Evolutionary conservation across 1,140 invertebrate species (phyloP), one percentile per base, ranked within the genome.

Genomic region (Ladona fulva): DNA sequence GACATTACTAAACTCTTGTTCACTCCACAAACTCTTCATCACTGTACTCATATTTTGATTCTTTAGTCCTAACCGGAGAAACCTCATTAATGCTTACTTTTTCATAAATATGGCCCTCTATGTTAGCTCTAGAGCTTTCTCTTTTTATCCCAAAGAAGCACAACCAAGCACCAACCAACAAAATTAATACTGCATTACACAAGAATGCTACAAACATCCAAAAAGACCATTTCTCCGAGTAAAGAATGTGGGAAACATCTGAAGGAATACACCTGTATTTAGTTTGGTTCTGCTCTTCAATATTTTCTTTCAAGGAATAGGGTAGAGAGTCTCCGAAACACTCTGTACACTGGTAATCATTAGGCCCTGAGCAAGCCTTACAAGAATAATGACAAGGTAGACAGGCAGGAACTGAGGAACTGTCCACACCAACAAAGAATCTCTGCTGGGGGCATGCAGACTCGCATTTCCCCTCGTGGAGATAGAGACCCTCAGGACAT

Each of bases 301-400:
- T 37, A 37, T 37, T 37, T 37, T 37, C 3, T 37, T 37, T 74
- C 22, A 25, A 74, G 24, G 75, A 76, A 14, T 81, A 80, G 25
- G 88, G 79, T 74, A 82, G 79, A 11, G 88, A 85, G 82, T 90
- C 89, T 1, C 80, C 80, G 80, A 86, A 87, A 82, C 90, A 91
- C 10, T 80, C 78, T 12, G 82, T 82, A 80, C 90, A 91, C 78
- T 90, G 84, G 78, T 89, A 87, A 81, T 89, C 88, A 79, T 86
- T 85, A 0, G 88, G 86, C 10, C 89, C 89, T 7, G 80, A 81
- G 80, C 90, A 91, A 10, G 82, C 83, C 79, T 84, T 83, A 81
- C 90, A 91, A 5, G 86, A 84, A 81, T 91, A 91, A 82, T 91
- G 89, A 82, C 90, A 91, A 11, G 82, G 81, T 7, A 82, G 78